A percentile compares a stretch with the other conserved stretches of the same genome.
Evolutionary conservation across 2,797 vertebrate genomes (phyloP).

Genomic region (Muscicapa comitata): DNA sequence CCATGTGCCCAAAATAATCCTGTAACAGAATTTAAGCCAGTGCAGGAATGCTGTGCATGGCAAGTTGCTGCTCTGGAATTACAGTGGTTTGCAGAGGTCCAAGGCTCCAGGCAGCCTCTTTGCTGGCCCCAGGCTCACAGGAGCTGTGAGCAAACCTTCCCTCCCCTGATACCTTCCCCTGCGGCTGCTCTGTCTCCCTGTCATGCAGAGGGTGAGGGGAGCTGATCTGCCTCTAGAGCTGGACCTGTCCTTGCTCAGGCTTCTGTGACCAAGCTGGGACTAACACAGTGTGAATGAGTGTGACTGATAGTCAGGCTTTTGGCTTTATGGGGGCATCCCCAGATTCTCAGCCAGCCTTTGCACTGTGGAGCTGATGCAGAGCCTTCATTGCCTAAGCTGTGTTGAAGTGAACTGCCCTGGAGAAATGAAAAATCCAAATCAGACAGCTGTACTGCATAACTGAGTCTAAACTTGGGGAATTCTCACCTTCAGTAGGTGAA

Average conservation of each 20-base stretch:
- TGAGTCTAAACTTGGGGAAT: not conserved
- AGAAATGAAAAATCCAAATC: not conserved
- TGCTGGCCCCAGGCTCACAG: not conserved
- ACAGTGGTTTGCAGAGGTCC: not conserved
- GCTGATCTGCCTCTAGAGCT: not conserved
- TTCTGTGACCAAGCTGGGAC: not conserved
- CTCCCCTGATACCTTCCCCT: not conserved
- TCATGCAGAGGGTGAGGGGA: not conserved
- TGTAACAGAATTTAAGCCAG: not conserved
- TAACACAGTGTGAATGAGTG: not conserved
- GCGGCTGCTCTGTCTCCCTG: not conserved
- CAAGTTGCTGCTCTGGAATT: not conserved
- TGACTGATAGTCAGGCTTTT: not conserved
- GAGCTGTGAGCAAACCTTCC: not conserved
- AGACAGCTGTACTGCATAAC: not conserved
- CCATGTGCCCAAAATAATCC: not conserved
- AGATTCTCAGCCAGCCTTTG: not conserved
- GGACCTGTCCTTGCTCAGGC: not conserved
- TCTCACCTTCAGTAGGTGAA: not conserved
- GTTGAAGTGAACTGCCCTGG: not conserved
- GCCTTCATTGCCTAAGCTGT: not conserved
- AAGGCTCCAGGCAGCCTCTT: not conserved
- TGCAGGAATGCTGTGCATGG: not conserved
- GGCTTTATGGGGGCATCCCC: too few species aligned
- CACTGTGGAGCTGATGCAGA: not conserved